Base-by-base conservation (phyloP, 2,797 vertebrate species). In the Cynopterus sphinx region DNA sequence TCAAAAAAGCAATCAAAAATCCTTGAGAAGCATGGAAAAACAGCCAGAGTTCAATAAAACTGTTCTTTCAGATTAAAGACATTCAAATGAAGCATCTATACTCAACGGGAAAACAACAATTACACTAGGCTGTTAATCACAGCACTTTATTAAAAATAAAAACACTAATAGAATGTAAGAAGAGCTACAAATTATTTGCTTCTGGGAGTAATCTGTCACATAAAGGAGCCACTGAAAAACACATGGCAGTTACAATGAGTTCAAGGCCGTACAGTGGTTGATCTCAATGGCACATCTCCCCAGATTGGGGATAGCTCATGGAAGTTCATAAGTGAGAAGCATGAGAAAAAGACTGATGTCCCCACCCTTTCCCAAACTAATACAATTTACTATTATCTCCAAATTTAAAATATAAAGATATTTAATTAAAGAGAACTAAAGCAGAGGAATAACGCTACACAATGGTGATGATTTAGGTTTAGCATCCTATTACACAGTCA, bases 141-240 rank as follows among this genome's bases (percentile, higher is more conserved):
- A 87, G 70, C 61, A 81, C 19, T 94, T 96, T 73, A 93, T 93
- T 97, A 96, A 97, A 95, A 96, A 87, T 67, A 81, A 93, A 95
- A 81, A 81, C 79, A 90, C 31, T 85, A 81, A 51, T 13, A 94
- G 31, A 75, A 90, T 46, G 28, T 59, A 77, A 96, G 57, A 88
- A 93, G 22, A 77, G 61, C 19, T 88, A 39, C 8, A 57, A 41
- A 89, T 74, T 65, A 55, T 87, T 85, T 96, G 87, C 63, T 95
- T 79, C 51, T 87, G 70, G 93, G 94, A 93, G 28, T 81, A 70
- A 77, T 91, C 11, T 90, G 55, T 95, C 83, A 94, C 8, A 33
- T 87, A 95, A 96, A 93, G 70, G 65, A 94, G 84, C 28, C 81
- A 92, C 22, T 70, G 59, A 88, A 85, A 97, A 86, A 43, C 24